A percentile compares a stretch with the other conserved stretches of the same genome.
phyloP scores from a whole-genome alignment of 64 coral and sea anemone species.

The Porites australiensis region DNA sequence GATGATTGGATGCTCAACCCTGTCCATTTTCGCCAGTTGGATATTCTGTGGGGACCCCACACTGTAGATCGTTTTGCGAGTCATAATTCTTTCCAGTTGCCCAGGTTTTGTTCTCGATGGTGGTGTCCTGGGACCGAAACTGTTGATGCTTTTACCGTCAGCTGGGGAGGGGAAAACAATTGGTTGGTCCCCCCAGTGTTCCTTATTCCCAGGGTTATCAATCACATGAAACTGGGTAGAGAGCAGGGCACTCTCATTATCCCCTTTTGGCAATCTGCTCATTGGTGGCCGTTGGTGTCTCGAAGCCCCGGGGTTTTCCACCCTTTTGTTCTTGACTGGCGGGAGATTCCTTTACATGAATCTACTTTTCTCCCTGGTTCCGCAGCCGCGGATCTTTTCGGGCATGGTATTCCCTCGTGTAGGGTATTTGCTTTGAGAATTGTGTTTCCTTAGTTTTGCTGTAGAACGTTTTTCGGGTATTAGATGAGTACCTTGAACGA shows the following conservation, averaged over 20 bases:
- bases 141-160: conserved; percentile 3
- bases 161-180: conserved; percentile 10
- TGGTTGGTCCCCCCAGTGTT: conserved; percentile 19
- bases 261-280: too few species aligned
- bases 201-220: conserved; percentile 1
- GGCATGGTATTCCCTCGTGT: too few species aligned
- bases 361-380: too few species aligned
- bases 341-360: too few species aligned
- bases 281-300: too few species aligned
- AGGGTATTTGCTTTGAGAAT: too few species aligned
- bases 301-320: too few species aligned
- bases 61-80: conserved; percentile 47
- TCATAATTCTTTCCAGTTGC: neutral
- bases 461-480: too few species aligned
- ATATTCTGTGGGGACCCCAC: conserved; percentile 46
- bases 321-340: too few species aligned
- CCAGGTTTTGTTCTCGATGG: conserved; percentile 41
- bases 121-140: neutral
- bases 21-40: conserved; percentile 33
- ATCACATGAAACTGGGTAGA: neutral
- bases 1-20: conserved; percentile 53
- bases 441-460: too few species aligned
- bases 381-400: too few species aligned
- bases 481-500: too few species aligned
- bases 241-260: neutral